These are phyloP conservation scores for Pelodytes ibericus DNA, from an alignment of 2,797 vertebrate species.

Conservation along the genomic window DNA sequence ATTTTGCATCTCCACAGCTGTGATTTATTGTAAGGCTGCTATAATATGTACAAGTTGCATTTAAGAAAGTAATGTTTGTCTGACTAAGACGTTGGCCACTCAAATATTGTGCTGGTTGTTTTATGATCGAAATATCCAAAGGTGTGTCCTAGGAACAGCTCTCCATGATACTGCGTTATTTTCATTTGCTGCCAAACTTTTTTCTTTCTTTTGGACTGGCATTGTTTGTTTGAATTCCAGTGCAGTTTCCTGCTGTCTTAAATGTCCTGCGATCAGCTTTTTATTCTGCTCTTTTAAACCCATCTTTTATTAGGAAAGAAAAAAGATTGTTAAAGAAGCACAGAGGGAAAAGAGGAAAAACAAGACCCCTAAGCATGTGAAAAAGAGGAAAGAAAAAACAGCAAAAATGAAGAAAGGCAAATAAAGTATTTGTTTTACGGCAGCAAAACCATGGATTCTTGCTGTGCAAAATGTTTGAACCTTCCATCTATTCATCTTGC, in stretches of 20 bases:
- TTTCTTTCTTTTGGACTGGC: background rate
- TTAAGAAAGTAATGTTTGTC: too few species aligned
- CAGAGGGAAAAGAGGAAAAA: slow-evolving; percentile 91
- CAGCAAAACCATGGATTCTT: background rate
- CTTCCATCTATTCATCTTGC: slow-evolving; percentile 26
- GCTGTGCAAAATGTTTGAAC: background rate
- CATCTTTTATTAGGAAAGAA: slow-evolving; percentile 82
- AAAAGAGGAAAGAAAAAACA: slow-evolving; percentile 91
- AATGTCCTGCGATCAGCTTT: background rate
- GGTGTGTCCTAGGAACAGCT: too few species aligned
- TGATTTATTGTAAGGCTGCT: too few species aligned
- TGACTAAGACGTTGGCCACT: too few species aligned
- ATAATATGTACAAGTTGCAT: too few species aligned
- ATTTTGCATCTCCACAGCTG: too few species aligned
- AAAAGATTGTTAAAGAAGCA: slow-evolving; percentile 88
- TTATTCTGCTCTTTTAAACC: slow-evolving; percentile 30
- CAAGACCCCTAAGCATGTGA: slow-evolving; percentile 91
- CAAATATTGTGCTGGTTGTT: too few species aligned
- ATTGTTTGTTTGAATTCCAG: slow-evolving; percentile 11
- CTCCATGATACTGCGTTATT: too few species aligned
- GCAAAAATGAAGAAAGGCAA: slow-evolving; percentile 87
- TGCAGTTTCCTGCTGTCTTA: background rate
- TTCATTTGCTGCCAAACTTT: slow-evolving; percentile 11
- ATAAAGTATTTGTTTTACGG: slow-evolving; percentile 61
- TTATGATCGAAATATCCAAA: too few species aligned